Evolutionary conservation across 2,888 invertebrate species (phyloP), one percentile per base, ranked within the genome.

Genomic region (Enoplolaimus lenunculus): DNA sequence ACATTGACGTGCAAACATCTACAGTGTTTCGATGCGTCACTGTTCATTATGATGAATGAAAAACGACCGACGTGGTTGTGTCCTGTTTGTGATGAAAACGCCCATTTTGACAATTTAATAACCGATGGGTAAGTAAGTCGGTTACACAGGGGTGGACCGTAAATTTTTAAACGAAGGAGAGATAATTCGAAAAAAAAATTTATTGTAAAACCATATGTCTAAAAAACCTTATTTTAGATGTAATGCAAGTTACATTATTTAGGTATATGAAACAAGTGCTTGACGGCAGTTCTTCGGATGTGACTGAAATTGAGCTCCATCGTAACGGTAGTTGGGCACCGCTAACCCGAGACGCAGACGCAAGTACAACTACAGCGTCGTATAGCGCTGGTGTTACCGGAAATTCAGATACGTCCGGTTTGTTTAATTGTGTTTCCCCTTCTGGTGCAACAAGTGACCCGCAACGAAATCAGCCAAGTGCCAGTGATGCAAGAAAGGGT

Each of bases 1-100:
- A 90, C 89, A 85, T 68, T 68, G 89, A 74, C 79, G n/a, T 98
- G 98, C 80, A 88, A 88, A 33, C 98, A 98, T 83, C 85, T 98
- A 77, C 97, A 98, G 83, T 97, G 97, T 83, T 98, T 98, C 83
- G 98, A 98, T 84, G 94, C 94, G 0, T 89, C 89, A 28, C 86
- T 92, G 71, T 97, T 90, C 83, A 86, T 97, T 75, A 91, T 92
- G 85, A 97, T 98, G 97, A 97, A 97, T 80, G 98, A 98, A 82
- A 87, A 93, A 73, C 94, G 94, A 79, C 93, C 97, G 1, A 94
- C 94, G 0, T 98, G 98, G 97, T 88, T 89, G 77, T 98, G 98
- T 83, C 97, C 97, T 0, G 94, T 98, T 29, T 98, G 98, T 83
- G 93, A 94, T 82, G 90, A 91, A 75, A 60, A 35, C 30, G 91